Evolutionary conservation across 1,140 invertebrate species (phyloP), one percentile per base, ranked within the genome.

Genomic region (Oscheius sp.): DNA sequence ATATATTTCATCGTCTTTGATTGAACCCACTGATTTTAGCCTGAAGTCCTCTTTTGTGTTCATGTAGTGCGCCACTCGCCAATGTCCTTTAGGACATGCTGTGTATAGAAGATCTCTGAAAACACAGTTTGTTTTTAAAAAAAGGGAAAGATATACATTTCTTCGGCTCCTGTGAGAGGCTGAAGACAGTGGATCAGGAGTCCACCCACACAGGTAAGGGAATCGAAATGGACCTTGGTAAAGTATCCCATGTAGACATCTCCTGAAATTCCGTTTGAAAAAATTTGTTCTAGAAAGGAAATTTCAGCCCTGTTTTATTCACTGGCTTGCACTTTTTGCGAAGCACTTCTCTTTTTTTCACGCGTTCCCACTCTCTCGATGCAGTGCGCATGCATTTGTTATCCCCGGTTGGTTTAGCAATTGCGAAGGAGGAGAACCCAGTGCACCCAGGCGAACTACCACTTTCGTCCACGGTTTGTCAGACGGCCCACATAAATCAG

Each of bases 101-200:
- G 67, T 35, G 55, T 68, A 68, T 2, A 68, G 31, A 18, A 68
- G 23, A 52, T 68, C 67, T n/a, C 67, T 68, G 65, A 68, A 68
- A 68, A 38, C n/a, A 13, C 29, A 59, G 42, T 36, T n/a, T 64
- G 18, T 13, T n/a, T 36, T 20, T n/a, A 38, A 2, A 62, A 63
- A 4, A 63, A 63, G 15, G 58, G 29, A n/a, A 31, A 31, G 15
- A 68, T 55, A 34, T 20, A 68, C 67, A 68, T 68, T 42, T 68
- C 67, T 35, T 68, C 67, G 32, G 67, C 67, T 26, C 67, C 67
- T 23, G 67, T 68, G 28, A 68, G 45, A 18, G 52, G 49, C 42
- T 49, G 52, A 13, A 68, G 29, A 23, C 67, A 68, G 23, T 68
- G 67, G 36, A 68, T 49, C 34, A 58, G 29, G 2, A 68, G 26